Evolutionary conservation across 2,113 vertebrate species (phyloP).

Genomic region (Amphiprion percula): DNA sequence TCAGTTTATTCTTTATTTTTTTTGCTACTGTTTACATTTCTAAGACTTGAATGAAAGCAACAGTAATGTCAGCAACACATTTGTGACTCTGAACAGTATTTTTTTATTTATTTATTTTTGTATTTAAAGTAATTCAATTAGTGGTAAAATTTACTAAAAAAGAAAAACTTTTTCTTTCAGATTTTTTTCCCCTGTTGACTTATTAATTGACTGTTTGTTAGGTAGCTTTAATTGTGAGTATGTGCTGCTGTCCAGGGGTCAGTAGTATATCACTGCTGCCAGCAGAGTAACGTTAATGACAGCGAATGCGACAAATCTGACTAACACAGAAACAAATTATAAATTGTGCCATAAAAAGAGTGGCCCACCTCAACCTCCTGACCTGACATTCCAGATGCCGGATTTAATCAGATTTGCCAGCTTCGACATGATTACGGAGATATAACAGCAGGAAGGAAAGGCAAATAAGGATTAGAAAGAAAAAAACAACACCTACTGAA

Average conservation of each 20-base stretch:
- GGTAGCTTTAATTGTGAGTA: neutral
- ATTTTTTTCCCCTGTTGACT: too few species aligned
- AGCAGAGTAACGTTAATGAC: neutral
- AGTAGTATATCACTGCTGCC: neutral
- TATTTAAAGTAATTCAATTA: too few species aligned
- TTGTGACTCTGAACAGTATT: too few species aligned
- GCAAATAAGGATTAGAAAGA: neutral
- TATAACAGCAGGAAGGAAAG: neutral
- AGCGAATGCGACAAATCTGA: neutral
- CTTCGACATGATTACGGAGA: neutral
- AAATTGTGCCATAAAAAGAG: neutral
- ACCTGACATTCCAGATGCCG: neutral
- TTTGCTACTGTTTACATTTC: too few species aligned
- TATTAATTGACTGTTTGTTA: too few species aligned
- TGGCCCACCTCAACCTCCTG: neutral
- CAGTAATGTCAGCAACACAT: too few species aligned
- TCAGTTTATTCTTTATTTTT: too few species aligned
- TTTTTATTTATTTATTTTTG: too few species aligned
- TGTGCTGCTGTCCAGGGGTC: too few species aligned
- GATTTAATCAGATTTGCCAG: neutral
- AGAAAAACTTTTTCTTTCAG: too few species aligned
- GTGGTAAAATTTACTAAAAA: too few species aligned
- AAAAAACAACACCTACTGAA: neutral
- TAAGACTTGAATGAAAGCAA: too few species aligned
- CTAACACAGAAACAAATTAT: neutral